Conservation (phyloP, 2,113 vertebrate species). For the Hipposideros armiger region DNA sequence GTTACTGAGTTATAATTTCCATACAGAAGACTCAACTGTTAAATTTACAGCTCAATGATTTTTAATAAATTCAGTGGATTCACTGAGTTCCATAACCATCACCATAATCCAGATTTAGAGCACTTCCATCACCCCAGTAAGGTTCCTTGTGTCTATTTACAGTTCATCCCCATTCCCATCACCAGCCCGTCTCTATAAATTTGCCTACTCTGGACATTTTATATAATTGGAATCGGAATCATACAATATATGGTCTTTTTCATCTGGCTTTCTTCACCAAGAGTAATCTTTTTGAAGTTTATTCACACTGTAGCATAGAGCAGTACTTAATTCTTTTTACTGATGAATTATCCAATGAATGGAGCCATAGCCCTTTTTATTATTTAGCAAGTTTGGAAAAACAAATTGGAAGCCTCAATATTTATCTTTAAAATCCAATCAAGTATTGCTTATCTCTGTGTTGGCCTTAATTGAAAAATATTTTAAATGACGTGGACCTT, state of each 20-base stretch:
- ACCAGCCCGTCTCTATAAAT: background rate
- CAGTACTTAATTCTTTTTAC: background rate
- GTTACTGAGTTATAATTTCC: background rate
- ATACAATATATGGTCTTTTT: conserved; percentile 1
- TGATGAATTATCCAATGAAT: background rate
- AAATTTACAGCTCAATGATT: conserved; percentile 12
- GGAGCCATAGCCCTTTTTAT: background rate
- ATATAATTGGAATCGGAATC: background rate
- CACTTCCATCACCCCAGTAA: background rate
- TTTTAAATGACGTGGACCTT: background rate
- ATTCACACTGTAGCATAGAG: background rate
- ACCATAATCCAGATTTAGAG: background rate
- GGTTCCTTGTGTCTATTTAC: background rate
- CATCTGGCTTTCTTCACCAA: background rate
- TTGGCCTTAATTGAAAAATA: background rate
- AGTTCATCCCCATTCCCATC: background rate
- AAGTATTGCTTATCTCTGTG: background rate
- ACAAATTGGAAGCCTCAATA: background rate
- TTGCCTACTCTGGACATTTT: background rate
- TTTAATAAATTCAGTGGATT: conserved; percentile 45
- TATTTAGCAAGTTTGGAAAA: background rate
- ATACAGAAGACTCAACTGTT: background rate
- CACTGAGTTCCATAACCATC: background rate
- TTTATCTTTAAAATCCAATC: conserved; percentile 47
- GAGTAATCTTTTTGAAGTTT: conserved; percentile 9